Evolutionary conservation across 2,888 invertebrate species (phyloP), one percentile per base, ranked within the genome.

Genomic region (Cyrtodaria siliqua): DNA sequence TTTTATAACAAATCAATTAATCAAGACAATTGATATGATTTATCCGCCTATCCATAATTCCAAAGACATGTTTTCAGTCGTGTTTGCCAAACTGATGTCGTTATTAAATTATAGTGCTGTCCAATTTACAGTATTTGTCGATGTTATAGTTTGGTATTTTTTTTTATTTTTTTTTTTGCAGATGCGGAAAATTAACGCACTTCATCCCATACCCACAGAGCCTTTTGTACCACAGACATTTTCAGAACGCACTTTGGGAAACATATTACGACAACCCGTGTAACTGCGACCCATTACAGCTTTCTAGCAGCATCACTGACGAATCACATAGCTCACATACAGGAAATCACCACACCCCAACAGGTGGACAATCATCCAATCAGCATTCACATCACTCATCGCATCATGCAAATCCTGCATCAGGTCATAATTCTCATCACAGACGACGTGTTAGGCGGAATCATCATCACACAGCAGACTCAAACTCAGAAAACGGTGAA

Each of bases 121-220:
- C n/a, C n/a, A n/a, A n/a, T n/a, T n/a, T n/a, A n/a, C n/a, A n/a
- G n/a, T n/a, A n/a, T n/a, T n/a, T n/a, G n/a, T n/a, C n/a, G n/a
- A n/a, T n/a, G n/a, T n/a, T n/a, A n/a, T n/a, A n/a, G n/a, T n/a
- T n/a, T n/a, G n/a, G n/a, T n/a, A n/a, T n/a, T n/a, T n/a, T n/a
- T 9, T 20, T 40, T 2, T 57, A 29, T 18, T 8, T 60, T 42
- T 44, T 24, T 66, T 44, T 24, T 68, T 79, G 8, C 76, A 91
- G 91, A 63, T 91, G 91, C 77, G 91, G 90, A 9, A 64, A 80
- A 14, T 70, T 89, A 9, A 84, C 87, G 0, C 82, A 85, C 49
- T 88, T 85, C 74, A 85, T 91, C 42, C 87, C 86, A 1, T 87
- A 82, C 47, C 91, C 91, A 3, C 67, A 74, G 49, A 87, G 85